Evolutionary conservation across 1,140 invertebrate genomes (phyloP).

Genomic region (Leptopilina boulardi): DNA sequence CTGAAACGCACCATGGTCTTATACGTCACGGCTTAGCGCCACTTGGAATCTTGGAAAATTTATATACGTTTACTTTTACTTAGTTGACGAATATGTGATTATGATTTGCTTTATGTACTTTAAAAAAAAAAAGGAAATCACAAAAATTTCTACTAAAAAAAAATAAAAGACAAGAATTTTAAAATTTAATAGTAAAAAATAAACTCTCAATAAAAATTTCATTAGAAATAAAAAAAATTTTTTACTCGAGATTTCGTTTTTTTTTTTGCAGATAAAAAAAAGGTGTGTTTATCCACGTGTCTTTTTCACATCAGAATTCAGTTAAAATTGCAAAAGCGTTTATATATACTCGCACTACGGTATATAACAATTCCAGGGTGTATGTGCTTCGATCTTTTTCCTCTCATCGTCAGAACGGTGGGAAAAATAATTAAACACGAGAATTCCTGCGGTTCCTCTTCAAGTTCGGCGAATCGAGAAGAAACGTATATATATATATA

Average conservation of each 20-base stretch:
- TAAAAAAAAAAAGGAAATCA: neutral
- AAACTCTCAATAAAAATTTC: too few species aligned
- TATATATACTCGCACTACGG: slow-evolving; percentile 1
- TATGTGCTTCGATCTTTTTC: slow-evolving; percentile 26
- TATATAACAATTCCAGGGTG: slow-evolving; percentile 7
- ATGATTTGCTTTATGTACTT: neutral
- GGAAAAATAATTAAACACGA: slow-evolving; percentile 32
- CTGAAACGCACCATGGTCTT: slow-evolving; percentile 39
- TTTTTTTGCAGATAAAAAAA: too few species aligned
- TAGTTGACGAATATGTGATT: slow-evolving; percentile 12
- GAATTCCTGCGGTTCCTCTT: slow-evolving; percentile 25
- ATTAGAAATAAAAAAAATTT: too few species aligned
- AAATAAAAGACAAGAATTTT: neutral
- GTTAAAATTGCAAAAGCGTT: neutral
- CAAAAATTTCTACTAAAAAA: neutral
- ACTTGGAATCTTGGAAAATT: slow-evolving; percentile 25
- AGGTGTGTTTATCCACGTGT: too few species aligned
- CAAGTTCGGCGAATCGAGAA: slow-evolving; percentile 44
- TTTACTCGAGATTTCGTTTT: too few species aligned
- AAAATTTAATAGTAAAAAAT: too few species aligned
- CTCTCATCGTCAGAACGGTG: neutral
- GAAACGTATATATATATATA: too few species aligned
- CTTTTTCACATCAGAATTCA: slow-evolving; percentile 12
- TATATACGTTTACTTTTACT: slow-evolving; percentile 26
- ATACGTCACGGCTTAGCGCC: slow-evolving; percentile 28